A percentile compares a stretch with the other conserved stretches of the same genome.
Conservation (phyloP, 2,888 invertebrate species). For the Boloria euphrosyne region DNA sequence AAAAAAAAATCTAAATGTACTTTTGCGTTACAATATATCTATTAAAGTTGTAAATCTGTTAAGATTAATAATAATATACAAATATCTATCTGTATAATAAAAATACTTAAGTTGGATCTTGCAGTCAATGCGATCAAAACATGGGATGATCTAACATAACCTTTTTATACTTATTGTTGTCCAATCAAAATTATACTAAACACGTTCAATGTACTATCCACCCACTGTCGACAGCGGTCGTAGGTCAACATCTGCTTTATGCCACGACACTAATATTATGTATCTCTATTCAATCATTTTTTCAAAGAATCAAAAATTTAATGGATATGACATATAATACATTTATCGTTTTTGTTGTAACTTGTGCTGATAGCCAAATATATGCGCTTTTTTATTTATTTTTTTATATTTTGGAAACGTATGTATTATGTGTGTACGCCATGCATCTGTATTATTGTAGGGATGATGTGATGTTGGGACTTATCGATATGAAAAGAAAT, state of each 20-base stretch:
- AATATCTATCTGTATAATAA: too few relatives aligned
- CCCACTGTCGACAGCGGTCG: constrained; percentile 58
- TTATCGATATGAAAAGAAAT: too few relatives aligned
- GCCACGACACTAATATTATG: constrained; percentile 74
- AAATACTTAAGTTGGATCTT: neutral
- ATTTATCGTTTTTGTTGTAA: neutral
- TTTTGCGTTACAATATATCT: too few relatives aligned
- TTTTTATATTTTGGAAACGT: too few relatives aligned
- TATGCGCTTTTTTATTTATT: too few relatives aligned
- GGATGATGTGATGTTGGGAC: too few relatives aligned
- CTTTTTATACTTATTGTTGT: constrained; percentile 33
- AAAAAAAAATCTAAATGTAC: too few relatives aligned
- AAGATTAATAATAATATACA: too few relatives aligned
- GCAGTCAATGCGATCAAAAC: constrained; percentile 39
- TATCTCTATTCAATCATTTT: constrained; percentile 79
- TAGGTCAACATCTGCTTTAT: constrained; percentile 67
- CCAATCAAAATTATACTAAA: constrained; percentile 39
- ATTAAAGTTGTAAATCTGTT: too few relatives aligned
- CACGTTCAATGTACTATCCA: constrained; percentile 51
- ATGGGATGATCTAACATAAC: constrained; percentile 47
- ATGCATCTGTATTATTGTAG: too few relatives aligned
- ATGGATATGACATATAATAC: neutral
- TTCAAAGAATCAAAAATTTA: constrained; percentile 2
- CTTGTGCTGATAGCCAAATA: neutral
- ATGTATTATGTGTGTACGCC: too few relatives aligned